These are phyloP conservation scores for Lamellibrachia luymesi DNA, from an alignment of 1,140 invertebrate genomes.

Conservation along the genomic window DNA sequence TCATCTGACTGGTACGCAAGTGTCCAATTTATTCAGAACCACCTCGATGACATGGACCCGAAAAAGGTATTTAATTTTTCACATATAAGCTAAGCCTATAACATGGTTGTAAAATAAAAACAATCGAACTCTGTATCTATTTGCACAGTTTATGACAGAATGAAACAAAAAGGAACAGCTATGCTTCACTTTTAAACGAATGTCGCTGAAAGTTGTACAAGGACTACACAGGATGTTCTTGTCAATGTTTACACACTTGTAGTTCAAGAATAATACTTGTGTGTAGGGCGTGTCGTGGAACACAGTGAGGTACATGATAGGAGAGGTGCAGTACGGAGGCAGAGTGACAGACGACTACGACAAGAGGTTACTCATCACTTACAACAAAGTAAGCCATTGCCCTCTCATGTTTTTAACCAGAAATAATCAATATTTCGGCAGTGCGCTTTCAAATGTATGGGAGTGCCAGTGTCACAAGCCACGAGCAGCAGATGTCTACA, in stretches of 20 bases:
- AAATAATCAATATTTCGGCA: not conserved
- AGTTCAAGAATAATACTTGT: not conserved
- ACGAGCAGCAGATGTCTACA: no score
- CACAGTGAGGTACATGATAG: conserved; percentile 52
- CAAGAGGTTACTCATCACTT: conserved; percentile 40
- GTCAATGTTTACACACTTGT: not conserved
- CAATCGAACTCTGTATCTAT: conserved; percentile 40
- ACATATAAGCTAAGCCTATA: conserved; percentile 48
- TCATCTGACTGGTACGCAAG: conserved; percentile 57
- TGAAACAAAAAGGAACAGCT: not conserved
- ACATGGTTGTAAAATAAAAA: conserved; percentile 58
- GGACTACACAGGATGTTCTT: not conserved
- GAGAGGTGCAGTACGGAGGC: conserved; percentile 58
- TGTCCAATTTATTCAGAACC: conserved; percentile 64
- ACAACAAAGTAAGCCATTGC: conserved; percentile 48
- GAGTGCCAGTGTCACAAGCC: not conserved
- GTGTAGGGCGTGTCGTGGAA: conserved; percentile 53
- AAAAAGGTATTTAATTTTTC: conserved; percentile 58
- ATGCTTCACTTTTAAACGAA: not conserved
- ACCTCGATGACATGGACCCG: conserved; percentile 37
- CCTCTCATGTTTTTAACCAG: not conserved
- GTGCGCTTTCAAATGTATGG: not conserved
- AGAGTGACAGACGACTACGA: conserved; percentile 56
- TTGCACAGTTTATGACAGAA: no score
- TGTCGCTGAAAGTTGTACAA: not conserved